Conservation (phyloP, 2,113 vertebrate genomes). For the Chunga burmeisteri region DNA sequence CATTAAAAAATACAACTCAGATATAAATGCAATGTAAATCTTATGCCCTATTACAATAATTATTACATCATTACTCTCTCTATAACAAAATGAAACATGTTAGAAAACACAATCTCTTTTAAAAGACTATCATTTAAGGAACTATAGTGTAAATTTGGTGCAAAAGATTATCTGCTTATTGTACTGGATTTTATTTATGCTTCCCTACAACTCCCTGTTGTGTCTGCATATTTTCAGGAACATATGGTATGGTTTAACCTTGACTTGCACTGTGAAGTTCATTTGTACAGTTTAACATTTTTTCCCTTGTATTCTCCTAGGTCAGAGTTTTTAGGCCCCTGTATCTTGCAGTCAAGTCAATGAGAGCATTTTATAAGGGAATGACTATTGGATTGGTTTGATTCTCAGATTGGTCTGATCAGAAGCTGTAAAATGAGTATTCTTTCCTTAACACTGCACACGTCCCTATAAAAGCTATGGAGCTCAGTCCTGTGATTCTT, state of each 20-base stretch:
- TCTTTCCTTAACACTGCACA: neutral
- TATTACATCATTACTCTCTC: neutral
- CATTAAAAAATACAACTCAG: neutral
- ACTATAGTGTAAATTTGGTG: neutral
- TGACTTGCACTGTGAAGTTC: neutral
- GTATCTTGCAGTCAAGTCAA: neutral
- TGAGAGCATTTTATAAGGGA: neutral
- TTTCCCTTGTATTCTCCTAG: neutral
- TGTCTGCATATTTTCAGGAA: neutral
- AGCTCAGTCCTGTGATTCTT: neutral
- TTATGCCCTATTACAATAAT: neutral
- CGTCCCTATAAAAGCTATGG: neutral
- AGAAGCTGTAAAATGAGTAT: neutral
- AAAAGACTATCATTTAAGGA: neutral
- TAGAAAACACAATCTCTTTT: neutral
- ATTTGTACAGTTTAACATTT: neutral
- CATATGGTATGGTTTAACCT: constrained; percentile 33
- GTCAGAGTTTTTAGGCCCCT: neutral
- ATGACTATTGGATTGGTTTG: neutral
- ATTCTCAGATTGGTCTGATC: neutral
- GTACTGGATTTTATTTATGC: neutral
- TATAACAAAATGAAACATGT: neutral
- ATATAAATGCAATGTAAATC: neutral
- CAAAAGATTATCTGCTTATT: neutral
- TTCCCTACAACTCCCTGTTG: neutral